Percentiles rank a stretch among this genome's conserved stretches.
These are phyloP conservation scores for Lycodopsis pacificus DNA, from an alignment of 2,797 vertebrate genomes.

Conservation along the genomic window DNA sequence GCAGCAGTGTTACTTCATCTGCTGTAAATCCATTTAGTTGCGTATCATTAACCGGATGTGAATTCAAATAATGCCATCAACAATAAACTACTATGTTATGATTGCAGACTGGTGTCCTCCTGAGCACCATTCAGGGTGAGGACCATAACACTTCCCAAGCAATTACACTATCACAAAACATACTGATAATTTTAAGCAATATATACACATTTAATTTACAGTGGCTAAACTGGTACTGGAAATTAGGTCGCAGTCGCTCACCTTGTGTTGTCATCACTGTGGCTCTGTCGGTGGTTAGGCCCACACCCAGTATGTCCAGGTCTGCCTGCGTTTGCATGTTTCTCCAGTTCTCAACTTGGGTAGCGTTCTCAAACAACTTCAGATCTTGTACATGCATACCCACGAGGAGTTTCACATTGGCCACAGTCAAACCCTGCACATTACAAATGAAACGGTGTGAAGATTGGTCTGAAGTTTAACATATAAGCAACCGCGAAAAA, in stretches of 20 bases:
- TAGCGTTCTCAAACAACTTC: slow-evolving; percentile 75
- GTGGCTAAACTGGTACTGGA: background rate
- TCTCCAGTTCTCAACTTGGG: slow-evolving; percentile 64
- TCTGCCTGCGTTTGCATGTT: slow-evolving; percentile 60
- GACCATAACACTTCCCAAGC: no score
- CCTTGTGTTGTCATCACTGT: background rate
- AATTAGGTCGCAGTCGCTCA: background rate
- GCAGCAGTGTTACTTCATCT: background rate
- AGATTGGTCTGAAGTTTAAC: background rate
- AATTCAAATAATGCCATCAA: background rate
- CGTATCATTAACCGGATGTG: background rate
- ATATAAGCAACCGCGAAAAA: background rate
- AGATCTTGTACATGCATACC: slow-evolving; percentile 56
- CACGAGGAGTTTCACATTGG: slow-evolving; percentile 63
- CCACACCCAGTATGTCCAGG: slow-evolving; percentile 59
- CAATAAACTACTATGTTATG: no score
- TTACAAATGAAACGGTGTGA: slow-evolving; percentile 9
- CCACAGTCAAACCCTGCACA: slow-evolving; percentile 68
- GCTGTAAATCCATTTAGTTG: background rate
- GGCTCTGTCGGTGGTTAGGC: slow-evolving; percentile 36
- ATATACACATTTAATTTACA: no score
- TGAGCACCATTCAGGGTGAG: no score
- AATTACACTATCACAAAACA: no score
- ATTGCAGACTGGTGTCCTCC: no score
- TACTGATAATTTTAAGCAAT: no score